Conservation (phyloP, 2,888 invertebrate species). For the Anaspis maculata region DNA sequence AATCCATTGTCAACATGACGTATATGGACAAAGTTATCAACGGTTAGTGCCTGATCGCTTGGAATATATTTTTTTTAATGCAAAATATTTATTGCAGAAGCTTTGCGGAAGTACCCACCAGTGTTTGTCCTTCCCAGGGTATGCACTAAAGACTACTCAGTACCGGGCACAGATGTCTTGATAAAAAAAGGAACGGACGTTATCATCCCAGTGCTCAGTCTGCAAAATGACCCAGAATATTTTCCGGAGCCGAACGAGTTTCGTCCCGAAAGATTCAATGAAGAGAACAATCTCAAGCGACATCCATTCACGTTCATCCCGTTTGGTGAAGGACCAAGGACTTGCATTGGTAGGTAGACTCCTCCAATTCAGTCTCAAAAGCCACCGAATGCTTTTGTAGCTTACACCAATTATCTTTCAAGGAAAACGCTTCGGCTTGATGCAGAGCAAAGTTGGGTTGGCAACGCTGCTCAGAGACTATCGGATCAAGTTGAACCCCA, state of each 20-base stretch:
- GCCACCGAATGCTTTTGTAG: no score
- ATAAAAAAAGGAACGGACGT: neutral
- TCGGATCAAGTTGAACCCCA: neutral
- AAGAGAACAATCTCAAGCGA: neutral
- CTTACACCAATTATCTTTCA: no score
- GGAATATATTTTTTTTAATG: no score
- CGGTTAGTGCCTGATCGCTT: constrained; percentile 9
- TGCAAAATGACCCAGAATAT: neutral
- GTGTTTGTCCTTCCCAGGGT: neutral
- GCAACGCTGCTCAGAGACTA: neutral
- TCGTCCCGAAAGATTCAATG: neutral
- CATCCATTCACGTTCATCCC: neutral
- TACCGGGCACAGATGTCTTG: neutral
- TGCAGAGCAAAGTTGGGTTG: neutral
- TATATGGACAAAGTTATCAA: constrained; percentile 37
- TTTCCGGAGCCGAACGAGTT: neutral
- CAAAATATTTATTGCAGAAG: neutral
- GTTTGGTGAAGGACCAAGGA: constrained; percentile 1
- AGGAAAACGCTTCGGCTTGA: neutral
- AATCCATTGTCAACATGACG: constrained; percentile 39
- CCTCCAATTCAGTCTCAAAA: neutral
- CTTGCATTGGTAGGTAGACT: neutral
- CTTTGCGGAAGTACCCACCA: constrained; percentile 1
- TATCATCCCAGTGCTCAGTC: neutral
- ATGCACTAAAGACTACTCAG: neutral